Conservation (phyloP, 1,140 invertebrate genomes). For the Ectropis grisescens region DNA sequence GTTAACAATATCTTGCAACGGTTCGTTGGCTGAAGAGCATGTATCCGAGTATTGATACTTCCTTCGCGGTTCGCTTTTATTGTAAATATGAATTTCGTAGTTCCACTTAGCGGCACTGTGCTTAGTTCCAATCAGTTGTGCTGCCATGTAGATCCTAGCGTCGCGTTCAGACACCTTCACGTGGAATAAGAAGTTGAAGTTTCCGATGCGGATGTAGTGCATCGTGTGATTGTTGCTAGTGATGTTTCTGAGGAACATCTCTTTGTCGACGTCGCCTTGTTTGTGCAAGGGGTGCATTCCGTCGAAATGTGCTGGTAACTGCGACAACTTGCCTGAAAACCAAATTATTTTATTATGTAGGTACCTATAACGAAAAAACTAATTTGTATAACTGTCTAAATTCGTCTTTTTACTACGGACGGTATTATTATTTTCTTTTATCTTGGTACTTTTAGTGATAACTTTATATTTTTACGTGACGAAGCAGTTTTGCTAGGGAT, state of each 20-base stretch:
- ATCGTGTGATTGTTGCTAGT: constrained; percentile 9
- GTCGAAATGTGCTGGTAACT: constrained; percentile 26
- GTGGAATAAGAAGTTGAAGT: constrained; percentile 30
- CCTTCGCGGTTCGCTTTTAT: constrained; percentile 25
- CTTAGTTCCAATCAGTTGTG: constrained; percentile 26
- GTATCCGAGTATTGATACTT: constrained; percentile 20
- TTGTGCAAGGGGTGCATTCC: constrained; percentile 20
- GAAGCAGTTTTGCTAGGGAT: too few species aligned
- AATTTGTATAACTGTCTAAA: too few species aligned
- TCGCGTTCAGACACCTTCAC: constrained; percentile 16
- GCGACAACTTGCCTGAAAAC: constrained; percentile 29
- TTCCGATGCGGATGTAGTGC: constrained; percentile 17
- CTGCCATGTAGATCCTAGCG: constrained; percentile 19
- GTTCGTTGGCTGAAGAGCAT: constrained; percentile 12
- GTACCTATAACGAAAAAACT: too few species aligned
- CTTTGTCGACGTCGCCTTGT: constrained; percentile 18
- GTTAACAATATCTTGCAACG: constrained; percentile 14
- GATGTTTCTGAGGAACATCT: constrained; percentile 8
- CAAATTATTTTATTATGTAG: background rate
- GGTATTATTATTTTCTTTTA: too few species aligned
- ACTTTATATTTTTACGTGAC: too few species aligned
- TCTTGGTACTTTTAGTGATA: too few species aligned
- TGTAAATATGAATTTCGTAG: constrained; percentile 36
- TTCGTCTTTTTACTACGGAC: too few species aligned
- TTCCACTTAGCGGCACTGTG: constrained; percentile 32